Evolutionary conservation across 1,140 invertebrate species (phyloP), one percentile per base, ranked within the genome.

Genomic region (Platyura marginata): DNA sequence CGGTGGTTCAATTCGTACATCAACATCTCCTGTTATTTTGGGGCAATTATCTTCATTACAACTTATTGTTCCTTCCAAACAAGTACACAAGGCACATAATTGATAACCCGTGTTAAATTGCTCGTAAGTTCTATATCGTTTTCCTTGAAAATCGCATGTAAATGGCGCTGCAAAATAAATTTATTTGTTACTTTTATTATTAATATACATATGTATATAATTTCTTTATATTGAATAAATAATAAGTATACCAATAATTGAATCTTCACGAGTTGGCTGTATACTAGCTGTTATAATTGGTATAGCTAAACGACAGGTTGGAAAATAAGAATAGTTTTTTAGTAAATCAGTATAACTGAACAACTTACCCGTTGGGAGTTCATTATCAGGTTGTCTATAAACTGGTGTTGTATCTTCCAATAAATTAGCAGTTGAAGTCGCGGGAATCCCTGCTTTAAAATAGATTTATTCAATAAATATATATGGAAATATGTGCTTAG

Each of bases 31-130:
- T 53, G 49, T 47, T 9, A 20, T n/a, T 2, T 23, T 37, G 23
- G 42, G 44, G 35, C 47, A 39, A 18, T 21, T 21, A 1, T 38
- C 21, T 6, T 46, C 41, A 16, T 39, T 29, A 44, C 78, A 81
- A 42, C 68, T 68, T 22, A 75, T 67, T 19, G 66, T 60, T 5
- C 74, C 71, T 11, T 51, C 46, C 33, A 52, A 56, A 51, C 79
- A 82, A 38, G 63, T 63, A 52, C 79, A 81, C 19, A 68, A 61
- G 0, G 73, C 74, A 56, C 79, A 81, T 43, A 65, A 64, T 53
- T 75, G 71, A 43, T 76, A 68, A 10, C 74, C 73, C 5, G 21
- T 48, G 2, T 32, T 47, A 21, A 51, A 51, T 18, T 48, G 38
- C 32, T 51, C 48, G 33, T 42, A 37, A 42, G 79, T 73, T 2